Conservation (phyloP, 2,113 vertebrate genomes). For the Coregonus clupeaformis region DNA sequence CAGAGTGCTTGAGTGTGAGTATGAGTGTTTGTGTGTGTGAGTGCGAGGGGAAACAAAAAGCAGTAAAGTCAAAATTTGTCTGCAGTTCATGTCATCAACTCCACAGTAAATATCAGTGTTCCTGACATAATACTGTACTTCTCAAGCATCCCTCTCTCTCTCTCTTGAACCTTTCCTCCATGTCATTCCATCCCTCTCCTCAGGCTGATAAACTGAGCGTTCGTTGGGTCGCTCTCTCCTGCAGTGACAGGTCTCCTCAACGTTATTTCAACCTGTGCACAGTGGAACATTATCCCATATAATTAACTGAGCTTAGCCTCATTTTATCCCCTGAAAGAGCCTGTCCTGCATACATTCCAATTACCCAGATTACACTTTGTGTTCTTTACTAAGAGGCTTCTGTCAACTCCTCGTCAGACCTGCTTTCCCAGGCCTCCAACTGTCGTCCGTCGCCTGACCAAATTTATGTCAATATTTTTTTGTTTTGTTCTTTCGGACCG, state of each 20-base stretch:
- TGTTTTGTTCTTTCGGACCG: background rate
- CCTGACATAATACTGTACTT: too few relatives aligned
- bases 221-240: background rate
- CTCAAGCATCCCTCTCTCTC: too few relatives aligned
- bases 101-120: too few relatives aligned
- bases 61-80: too few relatives aligned
- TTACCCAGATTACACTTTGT: slow-evolving; percentile 1
- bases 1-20: slow-evolving; percentile 3
- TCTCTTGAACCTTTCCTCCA: too few relatives aligned
- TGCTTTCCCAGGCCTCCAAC: slow-evolving; percentile 2
- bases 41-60: slow-evolving; percentile 14
- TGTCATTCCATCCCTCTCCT: background rate
- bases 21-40: slow-evolving; percentile 29
- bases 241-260: background rate
- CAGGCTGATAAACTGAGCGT: too few relatives aligned
- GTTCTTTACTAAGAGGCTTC: slow-evolving; percentile 1
- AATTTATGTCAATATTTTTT: background rate
- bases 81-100: too few relatives aligned
- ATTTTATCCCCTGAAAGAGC: background rate
- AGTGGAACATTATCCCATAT: slow-evolving; percentile 2
- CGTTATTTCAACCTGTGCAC: background rate
- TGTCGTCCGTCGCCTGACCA: background rate
- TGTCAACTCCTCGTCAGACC: background rate
- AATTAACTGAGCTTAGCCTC: background rate
- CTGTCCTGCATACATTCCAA: background rate